Percentiles rank a stretch among this genome's conserved stretches.
These are phyloP conservation scores for Gambusia affinis DNA, from an alignment of 2,113 vertebrate genomes.

Conservation along the genomic window DNA sequence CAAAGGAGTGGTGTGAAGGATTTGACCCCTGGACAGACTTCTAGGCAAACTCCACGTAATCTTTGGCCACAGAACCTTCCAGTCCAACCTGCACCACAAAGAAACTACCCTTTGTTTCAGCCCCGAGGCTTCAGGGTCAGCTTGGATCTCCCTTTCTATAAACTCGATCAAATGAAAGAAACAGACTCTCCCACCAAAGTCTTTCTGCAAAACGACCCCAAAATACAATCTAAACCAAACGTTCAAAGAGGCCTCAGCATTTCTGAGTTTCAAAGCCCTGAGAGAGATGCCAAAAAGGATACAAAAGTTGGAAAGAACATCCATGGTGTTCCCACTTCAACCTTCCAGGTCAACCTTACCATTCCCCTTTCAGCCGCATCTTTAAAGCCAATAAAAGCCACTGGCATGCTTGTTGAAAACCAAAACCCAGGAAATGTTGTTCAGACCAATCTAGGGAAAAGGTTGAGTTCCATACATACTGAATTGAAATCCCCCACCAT, in stretches of 20 bases:
- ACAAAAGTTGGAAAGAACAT: too few relatives aligned
- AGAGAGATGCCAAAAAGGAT: neutral
- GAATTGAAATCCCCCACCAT: rapidly evolving
- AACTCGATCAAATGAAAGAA: neutral
- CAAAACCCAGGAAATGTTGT: neutral
- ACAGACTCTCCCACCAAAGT: neutral
- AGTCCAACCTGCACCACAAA: neutral
- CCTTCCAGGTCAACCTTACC: slow-evolving; percentile 10
- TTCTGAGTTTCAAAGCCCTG: neutral
- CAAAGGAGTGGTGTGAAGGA: rapidly evolving
- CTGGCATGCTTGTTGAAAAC: neutral
- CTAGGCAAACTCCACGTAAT: neutral
- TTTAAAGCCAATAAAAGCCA: neutral
- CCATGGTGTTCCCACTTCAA: neutral
- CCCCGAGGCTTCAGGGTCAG: slow-evolving; percentile 21
- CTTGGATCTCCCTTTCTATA: slow-evolving; percentile 10
- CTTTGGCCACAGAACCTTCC: neutral
- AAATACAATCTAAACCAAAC: neutral
- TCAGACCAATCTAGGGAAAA: neutral
- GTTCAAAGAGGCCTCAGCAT: neutral
- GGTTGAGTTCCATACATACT: neutral
- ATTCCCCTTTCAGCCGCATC: rapidly evolving
- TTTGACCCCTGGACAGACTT: neutral
- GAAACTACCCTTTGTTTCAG: rapidly evolving
- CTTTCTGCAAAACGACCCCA: neutral